These are phyloP conservation scores for Pteronotus mesoamericanus DNA, from an alignment of 2,797 vertebrate species.

Conservation along the genomic window DNA sequence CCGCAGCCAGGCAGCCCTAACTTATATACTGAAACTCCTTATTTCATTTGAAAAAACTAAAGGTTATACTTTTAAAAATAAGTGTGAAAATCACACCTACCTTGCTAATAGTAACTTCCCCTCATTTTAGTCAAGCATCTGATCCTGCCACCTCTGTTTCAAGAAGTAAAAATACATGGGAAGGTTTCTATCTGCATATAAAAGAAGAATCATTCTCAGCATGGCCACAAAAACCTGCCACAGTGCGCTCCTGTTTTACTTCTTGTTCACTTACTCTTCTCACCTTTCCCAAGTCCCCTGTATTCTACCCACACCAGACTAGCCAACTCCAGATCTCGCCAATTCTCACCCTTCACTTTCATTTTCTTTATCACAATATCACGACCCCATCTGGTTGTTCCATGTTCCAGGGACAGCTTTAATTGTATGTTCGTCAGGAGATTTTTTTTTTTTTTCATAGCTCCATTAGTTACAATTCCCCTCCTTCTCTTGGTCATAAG, in stretches of 20 bases:
- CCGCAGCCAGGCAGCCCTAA: background rate
- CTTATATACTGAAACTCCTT: background rate
- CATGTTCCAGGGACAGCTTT: background rate
- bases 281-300: background rate
- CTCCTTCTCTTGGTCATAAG: background rate
- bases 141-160: background rate
- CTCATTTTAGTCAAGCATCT: background rate
- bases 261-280: background rate
- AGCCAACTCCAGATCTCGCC: background rate
- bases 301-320: background rate
- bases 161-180: background rate
- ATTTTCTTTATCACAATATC: background rate
- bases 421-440: background rate
- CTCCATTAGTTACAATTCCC: background rate
- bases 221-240: background rate
- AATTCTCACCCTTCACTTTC: background rate
- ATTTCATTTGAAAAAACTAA: background rate
- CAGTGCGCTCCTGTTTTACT: background rate
- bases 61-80: background rate
- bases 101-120: background rate
- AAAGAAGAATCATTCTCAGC: background rate
- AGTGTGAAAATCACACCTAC: background rate
- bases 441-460: background rate
- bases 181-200: background rate
- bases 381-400: fast-evolving